Conservation (phyloP, 2,888 invertebrate genomes). For the Agrotis segetum region DNA sequence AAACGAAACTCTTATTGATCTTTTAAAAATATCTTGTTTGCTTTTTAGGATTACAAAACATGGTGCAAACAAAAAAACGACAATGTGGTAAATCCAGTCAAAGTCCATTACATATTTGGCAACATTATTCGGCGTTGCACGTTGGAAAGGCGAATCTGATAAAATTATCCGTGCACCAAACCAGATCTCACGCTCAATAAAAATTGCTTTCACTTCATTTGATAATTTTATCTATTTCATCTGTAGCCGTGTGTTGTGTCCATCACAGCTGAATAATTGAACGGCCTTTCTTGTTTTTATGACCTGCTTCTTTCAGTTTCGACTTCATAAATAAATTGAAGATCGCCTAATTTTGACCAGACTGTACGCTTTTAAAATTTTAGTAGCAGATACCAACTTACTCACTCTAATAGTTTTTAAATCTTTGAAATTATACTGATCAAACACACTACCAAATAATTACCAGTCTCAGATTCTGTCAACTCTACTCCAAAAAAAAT, state of each 20-base stretch:
- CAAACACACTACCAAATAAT: conserved; percentile 11
- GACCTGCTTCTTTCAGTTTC: conserved; percentile 30
- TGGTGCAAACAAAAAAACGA: conserved; percentile 17
- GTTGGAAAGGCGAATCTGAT: conserved; percentile 53
- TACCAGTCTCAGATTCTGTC: conserved; percentile 27
- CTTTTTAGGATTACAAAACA: conserved; percentile 15
- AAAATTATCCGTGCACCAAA: conserved; percentile 61
- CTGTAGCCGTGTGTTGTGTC: conserved; percentile 52
- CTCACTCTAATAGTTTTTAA: background rate
- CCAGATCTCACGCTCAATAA: conserved; percentile 66
- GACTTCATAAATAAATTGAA: background rate
- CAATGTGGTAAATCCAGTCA: conserved; percentile 21
- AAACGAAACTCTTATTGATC: background rate
- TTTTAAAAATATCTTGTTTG: background rate
- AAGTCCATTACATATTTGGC: conserved; percentile 38
- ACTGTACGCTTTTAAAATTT: no score
- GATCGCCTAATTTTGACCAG: background rate
- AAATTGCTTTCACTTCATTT: conserved; percentile 65
- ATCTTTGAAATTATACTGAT: conserved; percentile 15
- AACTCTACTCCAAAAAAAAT: conserved; percentile 35
- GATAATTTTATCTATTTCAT: conserved; percentile 61
- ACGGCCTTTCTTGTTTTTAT: conserved; percentile 37
- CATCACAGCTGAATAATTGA: conserved; percentile 32
- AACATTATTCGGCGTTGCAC: conserved; percentile 24
- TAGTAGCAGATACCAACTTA: background rate